These are phyloP conservation scores for Vulpes vulpes DNA, from an alignment of 2,113 vertebrate genomes.

Conservation along the genomic window DNA sequence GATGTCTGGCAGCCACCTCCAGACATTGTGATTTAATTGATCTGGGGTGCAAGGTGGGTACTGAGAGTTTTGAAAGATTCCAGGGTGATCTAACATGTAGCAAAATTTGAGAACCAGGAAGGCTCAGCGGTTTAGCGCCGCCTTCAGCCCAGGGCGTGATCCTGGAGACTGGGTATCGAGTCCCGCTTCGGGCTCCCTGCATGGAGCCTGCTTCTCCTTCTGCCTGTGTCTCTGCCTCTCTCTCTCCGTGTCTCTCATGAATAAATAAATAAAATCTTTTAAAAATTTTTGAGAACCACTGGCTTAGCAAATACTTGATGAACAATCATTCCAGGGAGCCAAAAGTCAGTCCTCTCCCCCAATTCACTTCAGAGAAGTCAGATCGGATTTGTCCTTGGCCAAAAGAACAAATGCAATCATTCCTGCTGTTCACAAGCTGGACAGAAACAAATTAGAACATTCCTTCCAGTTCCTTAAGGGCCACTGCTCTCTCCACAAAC, in stretches of 20 bases:
- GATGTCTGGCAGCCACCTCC: background rate
- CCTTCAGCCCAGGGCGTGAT: too few relatives aligned
- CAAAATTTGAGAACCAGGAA: background rate
- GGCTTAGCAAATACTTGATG: background rate
- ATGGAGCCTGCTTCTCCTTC: too few relatives aligned
- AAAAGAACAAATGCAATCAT: background rate
- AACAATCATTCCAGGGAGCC: background rate
- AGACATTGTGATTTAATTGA: background rate
- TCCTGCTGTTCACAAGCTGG: background rate
- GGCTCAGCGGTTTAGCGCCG: too few relatives aligned
- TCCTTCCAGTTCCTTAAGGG: constrained; percentile 15
- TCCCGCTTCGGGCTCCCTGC: too few relatives aligned
- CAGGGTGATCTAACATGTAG: background rate
- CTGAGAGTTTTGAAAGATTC: background rate
- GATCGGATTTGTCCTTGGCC: constrained; percentile 51
- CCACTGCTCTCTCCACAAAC: background rate
- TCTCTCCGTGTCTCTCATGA: too few relatives aligned
- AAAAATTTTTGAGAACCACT: background rate
- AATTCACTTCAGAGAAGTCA: background rate
- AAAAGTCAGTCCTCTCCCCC: background rate
- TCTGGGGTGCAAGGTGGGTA: background rate
- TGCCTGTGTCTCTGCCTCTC: too few relatives aligned
- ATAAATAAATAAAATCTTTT: too few relatives aligned
- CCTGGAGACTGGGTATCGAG: too few relatives aligned
- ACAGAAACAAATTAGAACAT: constrained; percentile 48